Percentiles rank a stretch among this genome's conserved stretches.
phyloP scores from a whole-genome alignment of 2,797 vertebrate species.

The Parauchenoglanis ngamensis region DNA sequence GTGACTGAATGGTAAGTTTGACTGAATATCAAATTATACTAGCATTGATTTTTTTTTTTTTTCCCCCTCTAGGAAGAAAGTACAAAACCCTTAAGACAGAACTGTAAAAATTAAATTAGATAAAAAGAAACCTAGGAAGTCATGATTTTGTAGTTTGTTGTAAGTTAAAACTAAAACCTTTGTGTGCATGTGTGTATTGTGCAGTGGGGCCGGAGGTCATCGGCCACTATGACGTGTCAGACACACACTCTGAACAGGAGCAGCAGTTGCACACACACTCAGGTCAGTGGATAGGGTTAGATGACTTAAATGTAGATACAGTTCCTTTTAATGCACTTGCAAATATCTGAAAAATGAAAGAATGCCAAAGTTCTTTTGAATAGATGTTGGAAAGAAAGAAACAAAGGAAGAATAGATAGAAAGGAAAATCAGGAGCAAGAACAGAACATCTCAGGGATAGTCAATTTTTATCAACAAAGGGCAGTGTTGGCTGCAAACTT shows the following conservation, averaged over 20 bases:
- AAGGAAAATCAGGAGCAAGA: not conserved
- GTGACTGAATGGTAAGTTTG: constrained; percentile 2
- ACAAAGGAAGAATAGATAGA: not conserved
- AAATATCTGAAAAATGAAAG: not conserved
- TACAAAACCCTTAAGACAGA: not conserved
- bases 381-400: not conserved
- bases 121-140: not conserved
- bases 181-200: constrained; percentile 57
- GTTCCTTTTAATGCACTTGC: not conserved
- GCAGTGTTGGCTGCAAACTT: not conserved
- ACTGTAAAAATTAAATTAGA: not conserved
- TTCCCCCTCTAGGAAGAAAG: not conserved
- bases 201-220: constrained; percentile 94
- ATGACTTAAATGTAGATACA: constrained; percentile 3
- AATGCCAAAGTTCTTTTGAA: not conserved
- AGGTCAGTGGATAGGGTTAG: constrained; percentile 82
- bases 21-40: not conserved
- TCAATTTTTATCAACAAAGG: not conserved
- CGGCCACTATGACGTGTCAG: constrained; percentile 96
- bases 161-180: constrained; percentile 12
- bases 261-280: constrained; percentile 78
- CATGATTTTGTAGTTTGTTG: not conserved
- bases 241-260: constrained; percentile 95
- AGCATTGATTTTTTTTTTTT: too few species aligned
- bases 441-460: not conserved